Percentiles rank a stretch among this genome's conserved stretches.
Conservation (phyloP, 2,113 vertebrate species). For the Limanda limanda region DNA sequence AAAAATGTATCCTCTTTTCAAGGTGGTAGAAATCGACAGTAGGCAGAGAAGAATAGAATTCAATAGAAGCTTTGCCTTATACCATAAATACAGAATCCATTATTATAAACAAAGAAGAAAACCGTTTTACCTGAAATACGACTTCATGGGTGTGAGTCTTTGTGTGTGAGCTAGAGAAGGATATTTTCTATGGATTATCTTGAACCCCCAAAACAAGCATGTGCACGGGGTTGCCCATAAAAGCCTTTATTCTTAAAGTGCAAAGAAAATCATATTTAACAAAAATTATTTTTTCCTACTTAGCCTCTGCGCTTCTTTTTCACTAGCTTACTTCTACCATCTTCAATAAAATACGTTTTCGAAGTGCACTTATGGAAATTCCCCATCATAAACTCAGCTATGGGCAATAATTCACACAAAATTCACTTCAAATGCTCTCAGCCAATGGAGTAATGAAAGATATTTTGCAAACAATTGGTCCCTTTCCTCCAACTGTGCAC, state of each 20-base stretch:
- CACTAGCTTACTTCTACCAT: constrained; percentile 12
- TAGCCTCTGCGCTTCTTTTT: constrained; percentile 8
- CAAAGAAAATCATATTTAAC: constrained; percentile 22
- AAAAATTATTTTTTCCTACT: neutral
- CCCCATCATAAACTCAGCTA: constrained; percentile 57
- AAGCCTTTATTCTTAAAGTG: constrained; percentile 6
- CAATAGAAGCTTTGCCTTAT: neutral
- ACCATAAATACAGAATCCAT: neutral
- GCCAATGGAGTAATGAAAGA: constrained; percentile 66
- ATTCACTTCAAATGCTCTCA: constrained; percentile 59
- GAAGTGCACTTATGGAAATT: constrained; percentile 56
- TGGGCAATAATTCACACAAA: constrained; percentile 65
- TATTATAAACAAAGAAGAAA: neutral
- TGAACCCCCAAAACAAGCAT: neutral
- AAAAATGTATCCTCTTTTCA: neutral
- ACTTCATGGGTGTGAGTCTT: neutral
- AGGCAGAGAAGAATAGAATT: neutral
- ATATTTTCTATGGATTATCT: constrained; percentile 9
- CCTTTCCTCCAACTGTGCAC: constrained; percentile 57
- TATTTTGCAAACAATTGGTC: constrained; percentile 72
- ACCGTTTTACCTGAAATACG: neutral
- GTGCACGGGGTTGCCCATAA: constrained; percentile 16
- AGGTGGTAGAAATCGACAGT: neutral
- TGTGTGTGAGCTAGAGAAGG: no score
- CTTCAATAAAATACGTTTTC: constrained; percentile 57